Evolutionary conservation across 2,888 invertebrate species (phyloP).

Genomic region (Papilio protenor): DNA sequence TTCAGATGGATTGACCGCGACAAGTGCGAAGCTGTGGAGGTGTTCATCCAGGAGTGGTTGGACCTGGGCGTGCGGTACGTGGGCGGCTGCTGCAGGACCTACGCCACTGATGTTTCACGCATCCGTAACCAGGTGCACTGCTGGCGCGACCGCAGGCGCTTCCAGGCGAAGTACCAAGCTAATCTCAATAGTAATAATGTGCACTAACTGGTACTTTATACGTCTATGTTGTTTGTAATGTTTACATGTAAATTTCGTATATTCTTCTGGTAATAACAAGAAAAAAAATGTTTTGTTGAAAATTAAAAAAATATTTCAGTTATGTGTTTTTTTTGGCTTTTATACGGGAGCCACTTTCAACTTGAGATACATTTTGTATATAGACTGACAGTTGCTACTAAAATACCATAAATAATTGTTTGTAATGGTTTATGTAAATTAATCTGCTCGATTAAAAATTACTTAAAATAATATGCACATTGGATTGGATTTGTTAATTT

Average conservation of each 20-base stretch:
- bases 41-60: constrained; percentile 91
- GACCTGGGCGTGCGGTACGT: constrained; percentile 92
- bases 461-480: neutral
- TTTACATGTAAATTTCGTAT: constrained; percentile 13
- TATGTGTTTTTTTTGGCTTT: neutral
- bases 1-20: constrained; percentile 89
- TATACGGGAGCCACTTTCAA: neutral
- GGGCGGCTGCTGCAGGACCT: constrained; percentile 96
- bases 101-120: constrained; percentile 90
- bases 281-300: constrained; percentile 1
- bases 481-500: neutral
- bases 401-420: neutral
- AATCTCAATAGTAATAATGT: constrained; percentile 46
- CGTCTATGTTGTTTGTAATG: neutral
- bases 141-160: constrained; percentile 77
- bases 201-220: constrained; percentile 17
- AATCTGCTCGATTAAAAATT: neutral
- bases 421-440: neutral
- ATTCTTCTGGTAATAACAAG: neutral
- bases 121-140: constrained; percentile 87
- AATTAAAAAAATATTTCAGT: neutral
- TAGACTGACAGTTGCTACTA: neutral
- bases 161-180: constrained; percentile 61
- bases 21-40: constrained; percentile 88
- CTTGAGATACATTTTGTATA: too few relatives aligned